Evolutionary conservation across 2,113 vertebrate species (phyloP), one percentile per base, ranked within the genome.

Genomic region (Mixornis gularis): DNA sequence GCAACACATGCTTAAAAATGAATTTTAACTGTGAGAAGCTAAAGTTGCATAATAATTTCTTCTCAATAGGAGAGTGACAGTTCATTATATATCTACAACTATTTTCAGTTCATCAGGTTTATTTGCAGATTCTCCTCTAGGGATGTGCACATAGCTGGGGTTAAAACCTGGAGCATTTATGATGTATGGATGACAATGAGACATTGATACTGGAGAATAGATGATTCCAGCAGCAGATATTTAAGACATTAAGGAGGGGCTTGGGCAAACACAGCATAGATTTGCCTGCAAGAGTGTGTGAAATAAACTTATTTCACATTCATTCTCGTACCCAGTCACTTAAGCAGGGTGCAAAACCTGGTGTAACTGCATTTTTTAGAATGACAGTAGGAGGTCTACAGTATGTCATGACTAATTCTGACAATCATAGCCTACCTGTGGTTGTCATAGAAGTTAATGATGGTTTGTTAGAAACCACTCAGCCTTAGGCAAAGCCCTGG

Each of bases 371-470:
- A 60, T 34, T 94, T 89, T 91, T 89, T 48, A 87, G 81, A 96
- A 86, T 95, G 94, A 94, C 89, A 96, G 77, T 65, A 88, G 84
- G 93, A 70, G 92, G 70, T 49, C 91, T 81, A 78, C 84, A 25
- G 36, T 17, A 81, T 89, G 73, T 96, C 94, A 93, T 44, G 36
- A 77, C 86, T 95, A 95, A 95, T 95, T 91, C 92, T 93, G 87
- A 93, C 83, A 95, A 95, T 93, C 88, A 78, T 88, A 78, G 89
- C 59, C 46, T 56, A 88, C 71, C 92, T 29, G 6, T 12, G 19
- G 74, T 86, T 95, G 96, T 97, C 95, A 91, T 2, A 92, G 92
- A 95, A 95, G 88, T 89, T 97, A 96, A 97, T 94, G 92, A 97
- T 85, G 94, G 89, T 92, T 86, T 93, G 49, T 84, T 91, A 86